Evolutionary conservation across 2,888 invertebrate genomes (phyloP), one percentile per base, ranked within the genome.

Genomic region (Drosophila macrothrix): DNA sequence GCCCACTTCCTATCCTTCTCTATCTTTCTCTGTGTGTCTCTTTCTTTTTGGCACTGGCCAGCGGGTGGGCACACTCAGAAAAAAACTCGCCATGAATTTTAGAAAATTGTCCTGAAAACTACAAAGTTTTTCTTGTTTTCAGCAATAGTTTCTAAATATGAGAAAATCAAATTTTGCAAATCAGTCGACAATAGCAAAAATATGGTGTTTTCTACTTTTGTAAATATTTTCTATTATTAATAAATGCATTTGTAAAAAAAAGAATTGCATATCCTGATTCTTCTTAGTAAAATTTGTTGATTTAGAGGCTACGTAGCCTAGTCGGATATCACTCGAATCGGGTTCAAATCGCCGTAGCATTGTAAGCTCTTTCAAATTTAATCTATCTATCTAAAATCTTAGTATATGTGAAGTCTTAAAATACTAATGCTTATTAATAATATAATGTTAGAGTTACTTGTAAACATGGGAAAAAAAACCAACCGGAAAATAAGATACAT

Each of bases 41-140:
- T 52, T 31, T 52, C 37, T 54, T 67, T 67, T 67, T 33, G 54
- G 46, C 41, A 80, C 54, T 67, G 76, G 53, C 67, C 78, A 79
- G 49, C 46, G 67, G 39, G 50, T 58, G 37, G 53, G 12, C 41
- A 25, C 33, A 25, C 46, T 46, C 4, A 16, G 16, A 25, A 25
- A 46, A 25, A 46, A 25, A 25, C 25, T 46, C 25, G 7, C 25
- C 4, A 25, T 25, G 16, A 46, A 46, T 46, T 25, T 22, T 14
- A 46, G 7, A 22, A 43, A 46, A 25, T 7, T 4, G 14, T 22
- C 14, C 4, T 25, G 7, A 16, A 46, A 9, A 16, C 16, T 16
- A 7, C 22, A 46, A 14, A 22, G 43, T 43, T 22, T 14, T 46
- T 43, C 2, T 46, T 46, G 10, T n/a, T 16, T 4, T 46, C 7